Base-by-base conservation (phyloP, 2,797 vertebrate genomes). In the Pseudochirops corinnae region DNA sequence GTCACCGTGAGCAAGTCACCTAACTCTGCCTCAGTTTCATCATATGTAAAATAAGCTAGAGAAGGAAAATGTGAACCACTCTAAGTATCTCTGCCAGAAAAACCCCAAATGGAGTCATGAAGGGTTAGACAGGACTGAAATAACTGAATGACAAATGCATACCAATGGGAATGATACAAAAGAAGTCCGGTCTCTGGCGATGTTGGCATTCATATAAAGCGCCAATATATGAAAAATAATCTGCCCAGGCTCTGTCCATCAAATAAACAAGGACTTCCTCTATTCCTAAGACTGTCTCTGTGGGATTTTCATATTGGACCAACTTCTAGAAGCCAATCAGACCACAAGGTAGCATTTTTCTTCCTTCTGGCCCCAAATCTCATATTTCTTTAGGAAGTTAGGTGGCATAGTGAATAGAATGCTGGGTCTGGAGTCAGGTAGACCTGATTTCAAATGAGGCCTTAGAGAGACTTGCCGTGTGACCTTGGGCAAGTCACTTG, bases 301-400 rank as follows among this genome's bases (percentile, higher is more conserved):
- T 46, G 39, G 74, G 33, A 82, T 82, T 97, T 90, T 93, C 82
- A 92, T 96, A 96, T 82, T 93, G 95, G 93, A 90, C 94, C 93
- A 95, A 93, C 94, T 95, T 98, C 60, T 93, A 96, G 94, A 95
- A 95, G 93, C 92, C 95, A 96, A 1, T 39, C 74, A 95, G 94
- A 92, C 55, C 93, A 94, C 55, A 55, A n/a, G 11, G 55, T 57
- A 56, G 3, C 33, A 46, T 90, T 0, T 13, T 92, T 16, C 39
- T 90, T 5, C 46, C 50, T 52, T n/a, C 56, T 62, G 58, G 14
- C 14, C 56, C 62, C 14, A 33, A n/a, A 93, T 93, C 58, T 95
- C 52, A 39, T 92, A 18, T 33, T 26, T 92, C 67, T 93, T n/a
- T 39, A 29, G 3, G 0, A 6, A 33, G n/a, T 39, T 96, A 31